These are phyloP conservation scores for Hymenopus coronatus DNA, from an alignment of 2,888 invertebrate species.

Conservation along the genomic window DNA sequence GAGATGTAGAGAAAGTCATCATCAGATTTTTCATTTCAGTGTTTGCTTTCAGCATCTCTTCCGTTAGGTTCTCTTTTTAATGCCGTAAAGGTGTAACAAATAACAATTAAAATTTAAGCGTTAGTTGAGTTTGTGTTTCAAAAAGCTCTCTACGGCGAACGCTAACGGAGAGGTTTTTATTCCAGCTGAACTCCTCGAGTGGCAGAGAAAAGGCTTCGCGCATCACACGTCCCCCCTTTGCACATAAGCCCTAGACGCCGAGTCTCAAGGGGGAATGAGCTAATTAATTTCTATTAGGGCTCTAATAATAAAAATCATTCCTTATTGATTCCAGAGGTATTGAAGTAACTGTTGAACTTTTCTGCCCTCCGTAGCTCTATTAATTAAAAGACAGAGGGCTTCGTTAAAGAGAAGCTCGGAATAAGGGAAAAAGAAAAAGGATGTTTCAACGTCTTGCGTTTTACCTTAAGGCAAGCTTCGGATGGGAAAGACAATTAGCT, in stretches of 20 bases:
- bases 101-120: too few relatives aligned
- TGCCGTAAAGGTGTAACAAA: too few relatives aligned
- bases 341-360: background rate
- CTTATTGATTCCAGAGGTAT: background rate
- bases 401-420: background rate
- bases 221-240: background rate
- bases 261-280: background rate
- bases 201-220: background rate
- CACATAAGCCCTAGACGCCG: background rate
- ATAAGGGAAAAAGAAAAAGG: background rate
- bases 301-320: background rate
- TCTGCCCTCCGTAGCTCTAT: background rate
- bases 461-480: background rate
- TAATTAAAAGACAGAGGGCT: background rate
- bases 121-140: too few relatives aligned
- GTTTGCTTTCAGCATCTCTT: too few relatives aligned
- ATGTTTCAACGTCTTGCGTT: background rate
- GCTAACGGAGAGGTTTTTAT: too few relatives aligned
- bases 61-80: too few relatives aligned
- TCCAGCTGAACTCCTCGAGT: too few relatives aligned
- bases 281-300: background rate
- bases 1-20: too few relatives aligned
- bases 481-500: background rate
- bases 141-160: too few relatives aligned
- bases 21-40: too few relatives aligned